Base-by-base conservation (phyloP, 2,113 vertebrate species). In the Cathartes aura region DNA sequence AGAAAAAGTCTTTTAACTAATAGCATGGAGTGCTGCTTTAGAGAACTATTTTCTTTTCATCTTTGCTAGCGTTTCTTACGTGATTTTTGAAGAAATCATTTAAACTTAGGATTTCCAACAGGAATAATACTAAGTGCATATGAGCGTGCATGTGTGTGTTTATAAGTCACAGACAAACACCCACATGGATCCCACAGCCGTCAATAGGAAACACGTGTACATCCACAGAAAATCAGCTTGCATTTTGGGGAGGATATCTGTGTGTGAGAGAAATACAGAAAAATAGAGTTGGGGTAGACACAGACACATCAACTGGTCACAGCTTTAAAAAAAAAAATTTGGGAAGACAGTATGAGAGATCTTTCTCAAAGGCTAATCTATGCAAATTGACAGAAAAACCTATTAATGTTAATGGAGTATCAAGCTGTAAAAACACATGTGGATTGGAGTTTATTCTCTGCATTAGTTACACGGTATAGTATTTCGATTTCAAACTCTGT, bases 11-110 rank as follows among this genome's bases (percentile, higher is more conserved):
- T 68, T 68, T 50, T 18, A 63, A 63, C 18, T 56, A 13, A 48
- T 15, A 20, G 29, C 19, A 3, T 8, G 4, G n/a, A 14, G 12
- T 38, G 11, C 63, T 89, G 55, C 38, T 76, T 64, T 34, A 13
- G 12, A 45, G 32, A 82, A 32, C 0, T 13, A 2, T 52, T 72
- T 87, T 67, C n/a, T 87, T 87, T 19, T 40, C 2, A 2, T 45
- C 20, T 59, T 60, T 88, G 34, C 5, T 48, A 3, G 17, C 0
- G 0, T 53, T 85, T 85, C 32, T 47, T 29, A 5, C 0, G 1
- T 11, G 59, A 75, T 72, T 83, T 94, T 67, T 64, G 15, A 74
- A 68, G 47, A 75, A 87, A n/a, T 48, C 11, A 10, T 34, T 81
- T 15, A 52, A 80, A 48, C 4, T 27, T 48, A 17, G 55, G 20